phyloP scores from a whole-genome alignment of 2,113 vertebrate species.

The Oryzias melastigma region DNA sequence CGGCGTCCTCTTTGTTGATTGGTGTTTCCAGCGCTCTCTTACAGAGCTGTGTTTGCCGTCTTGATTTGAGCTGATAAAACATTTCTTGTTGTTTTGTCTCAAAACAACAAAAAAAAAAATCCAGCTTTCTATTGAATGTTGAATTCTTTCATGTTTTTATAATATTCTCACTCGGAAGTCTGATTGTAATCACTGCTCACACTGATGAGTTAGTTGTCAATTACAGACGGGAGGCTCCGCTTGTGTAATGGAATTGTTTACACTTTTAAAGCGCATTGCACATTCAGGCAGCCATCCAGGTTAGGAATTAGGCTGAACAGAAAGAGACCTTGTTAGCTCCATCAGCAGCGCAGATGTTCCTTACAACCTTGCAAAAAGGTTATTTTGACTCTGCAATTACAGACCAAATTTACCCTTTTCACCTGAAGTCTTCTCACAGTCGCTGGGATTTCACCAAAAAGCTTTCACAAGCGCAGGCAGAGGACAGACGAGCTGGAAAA shows the following conservation, averaged over 20 bases:
- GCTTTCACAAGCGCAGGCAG: slow-evolving; percentile 24
- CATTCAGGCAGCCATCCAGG: slow-evolving; percentile 31
- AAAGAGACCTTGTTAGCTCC: slow-evolving; percentile 21
- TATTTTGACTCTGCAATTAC: slow-evolving; percentile 17
- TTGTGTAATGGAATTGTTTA: slow-evolving; percentile 17
- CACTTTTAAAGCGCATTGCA: slow-evolving; percentile 9
- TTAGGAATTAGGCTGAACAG: slow-evolving; percentile 26
- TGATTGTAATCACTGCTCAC: slow-evolving; percentile 31
- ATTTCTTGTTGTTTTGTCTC: too few species aligned
- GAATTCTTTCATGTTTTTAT: neutral
- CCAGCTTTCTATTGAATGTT: too few species aligned
- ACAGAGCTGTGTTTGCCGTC: too few species aligned
- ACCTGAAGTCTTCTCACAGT: slow-evolving; percentile 26
- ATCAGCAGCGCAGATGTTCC: slow-evolving; percentile 21
- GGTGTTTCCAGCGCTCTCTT: too few species aligned
- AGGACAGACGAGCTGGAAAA: slow-evolving; percentile 19
- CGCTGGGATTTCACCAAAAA: slow-evolving; percentile 33
- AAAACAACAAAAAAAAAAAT: too few species aligned
- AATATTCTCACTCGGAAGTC: slow-evolving; percentile 5
- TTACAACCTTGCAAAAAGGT: slow-evolving; percentile 37
- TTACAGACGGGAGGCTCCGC: slow-evolving; percentile 8
- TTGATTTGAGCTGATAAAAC: too few species aligned
- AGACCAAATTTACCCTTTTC: slow-evolving; percentile 25
- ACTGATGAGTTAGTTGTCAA: slow-evolving; percentile 3
- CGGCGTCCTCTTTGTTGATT: too few species aligned